phyloP scores from a whole-genome alignment of 2,113 vertebrate genomes.

The Otis tarda region DNA sequence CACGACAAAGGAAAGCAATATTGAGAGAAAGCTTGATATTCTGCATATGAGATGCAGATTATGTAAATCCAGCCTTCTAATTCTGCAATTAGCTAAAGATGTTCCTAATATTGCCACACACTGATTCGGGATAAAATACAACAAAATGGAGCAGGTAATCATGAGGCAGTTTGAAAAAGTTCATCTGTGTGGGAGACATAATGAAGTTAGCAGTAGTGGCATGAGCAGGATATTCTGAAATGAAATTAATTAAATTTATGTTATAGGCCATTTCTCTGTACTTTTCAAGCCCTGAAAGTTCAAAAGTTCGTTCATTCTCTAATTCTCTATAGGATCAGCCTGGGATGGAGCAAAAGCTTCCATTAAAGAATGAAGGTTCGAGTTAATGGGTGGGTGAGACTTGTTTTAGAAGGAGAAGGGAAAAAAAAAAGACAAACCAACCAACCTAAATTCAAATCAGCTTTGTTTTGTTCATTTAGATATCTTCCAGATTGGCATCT shows the following conservation, averaged over 20 bases:
- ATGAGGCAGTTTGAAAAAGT: not conserved
- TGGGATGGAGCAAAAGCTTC: not conserved
- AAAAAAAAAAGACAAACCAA: not conserved
- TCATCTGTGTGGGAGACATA: not conserved
- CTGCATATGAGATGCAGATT: not conserved
- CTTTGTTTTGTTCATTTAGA: slow-evolving; percentile 3
- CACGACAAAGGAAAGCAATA: not conserved
- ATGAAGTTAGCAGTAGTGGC: not conserved
- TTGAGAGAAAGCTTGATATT: not conserved
- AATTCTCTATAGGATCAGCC: not conserved
- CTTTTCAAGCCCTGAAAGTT: not conserved
- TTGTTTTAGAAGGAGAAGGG: not conserved
- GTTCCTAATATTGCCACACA: not conserved
- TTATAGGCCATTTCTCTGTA: not conserved
- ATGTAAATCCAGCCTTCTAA: not conserved
- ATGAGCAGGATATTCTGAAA: not conserved
- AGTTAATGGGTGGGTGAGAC: not conserved
- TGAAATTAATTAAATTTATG: not conserved
- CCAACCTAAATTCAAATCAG: not conserved
- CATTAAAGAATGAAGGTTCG: not conserved
- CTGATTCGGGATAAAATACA: not conserved
- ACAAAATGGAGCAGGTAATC: not conserved
- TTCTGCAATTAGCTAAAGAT: not conserved
- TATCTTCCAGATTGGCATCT: not conserved
- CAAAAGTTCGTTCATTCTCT: not conserved